phyloP scores from a whole-genome alignment of 35 echinoderm and acorn worm species.

The Eucidaris tribuloides region DNA sequence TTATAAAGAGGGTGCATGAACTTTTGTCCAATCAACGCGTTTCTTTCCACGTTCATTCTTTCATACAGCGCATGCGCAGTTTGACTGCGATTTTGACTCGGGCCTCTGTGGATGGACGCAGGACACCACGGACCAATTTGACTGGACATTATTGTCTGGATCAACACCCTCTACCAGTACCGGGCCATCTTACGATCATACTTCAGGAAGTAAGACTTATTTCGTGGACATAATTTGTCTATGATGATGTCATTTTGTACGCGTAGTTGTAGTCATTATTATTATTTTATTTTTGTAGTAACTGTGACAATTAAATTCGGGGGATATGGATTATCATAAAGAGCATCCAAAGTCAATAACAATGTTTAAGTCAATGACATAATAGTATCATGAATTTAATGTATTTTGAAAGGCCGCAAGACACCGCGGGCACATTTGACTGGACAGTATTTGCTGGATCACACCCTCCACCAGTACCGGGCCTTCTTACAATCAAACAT shows the following conservation, averaged over 20 bases:
- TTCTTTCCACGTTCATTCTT: no score
- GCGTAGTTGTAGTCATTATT: no score
- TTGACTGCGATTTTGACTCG: slow-evolving; percentile 58
- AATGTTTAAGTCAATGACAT: no score
- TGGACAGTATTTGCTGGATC: slow-evolving; percentile 41
- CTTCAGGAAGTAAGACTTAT: slow-evolving; percentile 15
- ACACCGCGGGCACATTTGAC: slow-evolving; percentile 34
- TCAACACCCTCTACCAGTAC: slow-evolving; percentile 31
- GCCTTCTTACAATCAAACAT: slow-evolving; percentile 40
- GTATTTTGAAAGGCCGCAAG: slow-evolving; percentile 54
- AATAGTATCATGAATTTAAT: no score
- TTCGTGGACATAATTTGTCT: no score
- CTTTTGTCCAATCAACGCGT: no score
- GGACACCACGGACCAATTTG: slow-evolving; percentile 36
- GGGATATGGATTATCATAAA: no score
- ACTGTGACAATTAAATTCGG: no score
- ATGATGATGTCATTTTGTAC: no score
- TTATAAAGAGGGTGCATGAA: no score
- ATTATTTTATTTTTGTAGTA: no score
- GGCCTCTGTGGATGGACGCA: slow-evolving; percentile 55
- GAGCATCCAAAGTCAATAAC: no score
- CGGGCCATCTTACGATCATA: slow-evolving; percentile 51
- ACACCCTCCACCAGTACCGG: slow-evolving; percentile 43
- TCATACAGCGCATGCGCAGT: not conserved
- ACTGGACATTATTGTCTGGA: slow-evolving; percentile 50